Evolutionary conservation across 2,797 vertebrate species (phyloP), one percentile per base, ranked within the genome.

Genomic region (Silurus lanzhouensis): DNA sequence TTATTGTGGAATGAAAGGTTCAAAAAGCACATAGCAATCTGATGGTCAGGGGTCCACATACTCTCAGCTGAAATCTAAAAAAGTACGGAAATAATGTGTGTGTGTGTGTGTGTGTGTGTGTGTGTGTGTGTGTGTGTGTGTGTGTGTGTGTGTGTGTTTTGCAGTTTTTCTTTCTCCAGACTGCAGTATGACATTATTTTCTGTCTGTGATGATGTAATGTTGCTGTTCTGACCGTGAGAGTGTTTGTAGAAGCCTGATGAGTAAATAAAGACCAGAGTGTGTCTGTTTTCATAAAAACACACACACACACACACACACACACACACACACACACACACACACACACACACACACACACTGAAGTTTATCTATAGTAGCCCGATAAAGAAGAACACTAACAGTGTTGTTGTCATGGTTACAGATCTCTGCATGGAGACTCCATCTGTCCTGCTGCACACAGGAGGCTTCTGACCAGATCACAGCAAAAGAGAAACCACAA

Each of bases 391-490:
- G 64, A 71, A 80, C 1, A 71, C 20, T 61, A 63, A 27, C 38
- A 48, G n/a, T 64, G n/a, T 12, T 60, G 84, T 86, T 86, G 84
- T 82, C 55, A 82, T 86, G 61, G 84, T 61, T 82, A 86, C 84
- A 81, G 78, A 66, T 60, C 19, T 25, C 19, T 46, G 27, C 48
- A 27, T 75, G 60, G 68, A n/a, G 77, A 7, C 78, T 85, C 71
- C 14, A 44, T 57, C 31, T 15, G 52, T 31, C 72, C 6, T 55
- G 17, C 78, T 46, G 66, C 64, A 81, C 58, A 10, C 13, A 68
- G 52, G 15, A 66, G 8, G 22, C 7, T 20, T 52, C 17, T 12
- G 57, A 63, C 2, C 77, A 44, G 58, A 17, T 61, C 3, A 12
- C 46, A 74, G 20, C 2, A 46, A 14, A 17, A 9, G 6, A 3